phyloP scores from a whole-genome alignment of 2,797 vertebrate species.

The Rhynchonycteris naso region DNA sequence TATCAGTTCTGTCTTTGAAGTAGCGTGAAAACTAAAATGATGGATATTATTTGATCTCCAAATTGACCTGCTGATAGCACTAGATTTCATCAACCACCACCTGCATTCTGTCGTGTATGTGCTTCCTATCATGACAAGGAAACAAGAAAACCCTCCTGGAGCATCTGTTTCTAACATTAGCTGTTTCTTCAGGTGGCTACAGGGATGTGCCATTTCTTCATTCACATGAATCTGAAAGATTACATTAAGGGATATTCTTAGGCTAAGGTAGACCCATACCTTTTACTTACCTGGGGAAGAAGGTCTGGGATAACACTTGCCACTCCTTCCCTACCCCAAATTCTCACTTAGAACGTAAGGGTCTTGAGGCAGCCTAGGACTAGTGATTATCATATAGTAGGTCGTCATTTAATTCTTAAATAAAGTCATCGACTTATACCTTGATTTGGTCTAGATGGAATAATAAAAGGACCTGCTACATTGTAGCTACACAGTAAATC shows the following conservation, averaged over 20 bases:
- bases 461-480: neutral
- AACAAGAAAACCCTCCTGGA: neutral
- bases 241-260: neutral
- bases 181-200: neutral
- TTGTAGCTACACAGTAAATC: neutral
- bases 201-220: neutral
- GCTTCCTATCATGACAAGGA: neutral
- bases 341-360: neutral
- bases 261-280: neutral
- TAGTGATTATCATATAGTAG: neutral
- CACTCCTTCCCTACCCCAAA: fast-evolving
- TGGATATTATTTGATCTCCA: conserved; percentile 21
- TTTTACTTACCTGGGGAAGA: conserved; percentile 17
- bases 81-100: neutral
- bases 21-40: conserved; percentile 29
- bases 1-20: neutral
- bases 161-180: neutral
- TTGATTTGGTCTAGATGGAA: neutral
- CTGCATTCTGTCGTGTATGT: neutral
- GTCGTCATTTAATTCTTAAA: neutral
- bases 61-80: conserved; percentile 27
- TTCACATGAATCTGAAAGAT: conserved; percentile 13
- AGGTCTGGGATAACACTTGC: neutral
- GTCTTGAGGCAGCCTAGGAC: neutral
- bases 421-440: neutral